Base-by-base conservation (phyloP, 2,888 invertebrate genomes). In the Heliconius ethilla region DNA sequence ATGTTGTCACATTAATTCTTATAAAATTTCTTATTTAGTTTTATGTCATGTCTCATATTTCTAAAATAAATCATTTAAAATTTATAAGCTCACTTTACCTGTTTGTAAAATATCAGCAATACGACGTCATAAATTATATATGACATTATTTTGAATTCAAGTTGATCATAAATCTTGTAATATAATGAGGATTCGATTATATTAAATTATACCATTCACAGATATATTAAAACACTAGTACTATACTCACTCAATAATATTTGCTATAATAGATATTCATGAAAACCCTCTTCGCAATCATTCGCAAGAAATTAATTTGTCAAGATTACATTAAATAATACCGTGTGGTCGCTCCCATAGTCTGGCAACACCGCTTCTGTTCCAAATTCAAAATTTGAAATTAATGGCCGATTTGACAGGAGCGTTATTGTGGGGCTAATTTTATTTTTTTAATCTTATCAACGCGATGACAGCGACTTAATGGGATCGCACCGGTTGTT, bases 361-460 rank as follows among this genome's bases (percentile, higher is more conserved):
- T 55, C 80, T 85, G 84, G 85, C 84, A 85, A 84, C 85, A 86
- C 86, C 89, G 92, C 93, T 93, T 91, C 93, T 90, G 94, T 94
- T 93, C 92, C 89, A 90, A 92, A 91, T 91, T 91, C 90, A 85
- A 92, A 91, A 92, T 90, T 90, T 84, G 85, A 88, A 89, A 94
- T 93, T 94, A 94, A 94, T 94, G 93, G 93, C 93, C 91, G 87
- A 92, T 94, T 94, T 94, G 94, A 94, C 94, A 94, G 94, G 90
- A 91, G 91, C 92, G 87, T 93, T 94, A 94, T 94, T 94, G 92
- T 92, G 90, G 85, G 90, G 89, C 92, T 94, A 94, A 94, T 94
- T 94, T 80, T 80, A 69, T 75, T 79, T 79, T 80, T 80, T 93
- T 93, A 94, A 93, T 93, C 94, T 92, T 94, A 94, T 94, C 93